Conservation (phyloP, 2,797 vertebrate species). For the Falco concolor region DNA sequence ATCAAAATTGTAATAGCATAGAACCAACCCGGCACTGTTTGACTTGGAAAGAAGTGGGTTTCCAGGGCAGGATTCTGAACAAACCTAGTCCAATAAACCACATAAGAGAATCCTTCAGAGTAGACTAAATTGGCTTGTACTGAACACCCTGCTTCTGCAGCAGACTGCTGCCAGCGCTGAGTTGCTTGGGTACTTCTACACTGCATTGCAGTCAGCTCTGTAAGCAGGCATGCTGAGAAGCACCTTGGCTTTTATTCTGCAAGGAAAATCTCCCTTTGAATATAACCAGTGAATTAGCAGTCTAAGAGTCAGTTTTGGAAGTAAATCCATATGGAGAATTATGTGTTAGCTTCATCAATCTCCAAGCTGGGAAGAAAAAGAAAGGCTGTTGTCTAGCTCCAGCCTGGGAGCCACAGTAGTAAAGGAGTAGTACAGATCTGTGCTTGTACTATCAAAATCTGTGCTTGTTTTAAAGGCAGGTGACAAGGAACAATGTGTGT, state of each 20-base stretch:
- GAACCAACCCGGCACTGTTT: not conserved
- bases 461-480: not conserved
- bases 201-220: not conserved
- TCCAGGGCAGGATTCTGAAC: not conserved
- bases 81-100: not conserved
- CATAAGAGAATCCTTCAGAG: not conserved
- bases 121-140: fast-evolving
- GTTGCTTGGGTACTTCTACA: not conserved
- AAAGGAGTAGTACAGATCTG: not conserved
- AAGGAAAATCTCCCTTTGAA: not conserved
- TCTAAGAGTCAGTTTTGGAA: not conserved
- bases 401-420: not conserved
- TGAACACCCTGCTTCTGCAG: not conserved
- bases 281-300: not conserved
- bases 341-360: not conserved
- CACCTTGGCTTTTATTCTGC: not conserved
- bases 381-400: not conserved
- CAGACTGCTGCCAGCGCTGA: not conserved
- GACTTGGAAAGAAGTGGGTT: not conserved
- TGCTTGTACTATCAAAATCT: not conserved
- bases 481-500: not conserved
- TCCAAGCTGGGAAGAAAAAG: not conserved
- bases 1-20: not conserved
- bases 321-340: not conserved
- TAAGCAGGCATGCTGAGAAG: fast-evolving